These are phyloP conservation scores for Brachymystax lenok DNA, from an alignment of 2,797 vertebrate species.

Conservation along the genomic window DNA sequence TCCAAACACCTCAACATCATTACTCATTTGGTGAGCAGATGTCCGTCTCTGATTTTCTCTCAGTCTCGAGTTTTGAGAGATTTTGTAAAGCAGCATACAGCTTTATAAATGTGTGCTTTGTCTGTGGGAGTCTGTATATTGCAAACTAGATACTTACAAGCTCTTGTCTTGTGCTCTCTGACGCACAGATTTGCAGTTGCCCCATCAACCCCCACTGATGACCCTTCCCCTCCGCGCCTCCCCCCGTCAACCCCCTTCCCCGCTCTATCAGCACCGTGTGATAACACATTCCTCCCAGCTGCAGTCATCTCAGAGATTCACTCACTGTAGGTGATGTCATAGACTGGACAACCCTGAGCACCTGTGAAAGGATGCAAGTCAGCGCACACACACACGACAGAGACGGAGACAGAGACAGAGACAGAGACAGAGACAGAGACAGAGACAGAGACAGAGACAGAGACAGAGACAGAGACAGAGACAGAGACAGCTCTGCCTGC, in stretches of 20 bases:
- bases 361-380: slow-evolving; percentile 65
- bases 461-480: neutral
- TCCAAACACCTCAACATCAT: slow-evolving; percentile 1
- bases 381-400: neutral
- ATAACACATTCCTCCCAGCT: slow-evolving; percentile 78
- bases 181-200: slow-evolving; percentile 1
- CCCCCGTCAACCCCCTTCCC: neutral
- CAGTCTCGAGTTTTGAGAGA: neutral
- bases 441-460: slow-evolving; percentile 24
- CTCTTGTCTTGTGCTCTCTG: neutral
- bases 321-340: slow-evolving; percentile 80
- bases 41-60: neutral
- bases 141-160: neutral
- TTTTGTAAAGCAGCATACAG: neutral
- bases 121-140: neutral
- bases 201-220: neutral
- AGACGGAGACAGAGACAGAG: neutral
- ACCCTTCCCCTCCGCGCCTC: neutral
- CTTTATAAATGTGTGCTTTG: neutral
- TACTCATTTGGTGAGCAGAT: neutral
- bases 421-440: slow-evolving; percentile 20
- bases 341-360: slow-evolving; percentile 58
- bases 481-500: slow-evolving; percentile 33
- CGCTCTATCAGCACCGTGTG: slow-evolving; percentile 53
- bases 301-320: slow-evolving; percentile 76